Conservation (phyloP, 2,888 invertebrate species). For the Oligia fasciuncula region DNA sequence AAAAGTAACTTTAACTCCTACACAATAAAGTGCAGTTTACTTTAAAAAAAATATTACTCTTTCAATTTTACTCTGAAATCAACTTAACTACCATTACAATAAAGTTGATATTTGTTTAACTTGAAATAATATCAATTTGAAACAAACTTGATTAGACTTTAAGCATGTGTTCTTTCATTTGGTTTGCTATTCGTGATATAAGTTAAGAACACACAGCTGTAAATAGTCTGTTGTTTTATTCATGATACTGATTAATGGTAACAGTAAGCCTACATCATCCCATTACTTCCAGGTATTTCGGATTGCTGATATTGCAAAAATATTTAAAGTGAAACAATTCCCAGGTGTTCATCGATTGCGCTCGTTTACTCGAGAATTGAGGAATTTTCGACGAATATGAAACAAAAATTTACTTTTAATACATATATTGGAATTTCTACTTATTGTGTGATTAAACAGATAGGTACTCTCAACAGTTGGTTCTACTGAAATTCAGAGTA, state of each 20-base stretch:
- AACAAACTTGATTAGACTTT: no score
- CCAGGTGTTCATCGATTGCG: background rate
- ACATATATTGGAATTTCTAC: background rate
- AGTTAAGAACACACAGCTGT: background rate
- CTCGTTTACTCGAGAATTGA: background rate
- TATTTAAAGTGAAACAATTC: conserved; percentile 5
- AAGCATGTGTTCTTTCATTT: background rate
- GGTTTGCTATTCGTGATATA: background rate
- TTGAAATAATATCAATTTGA: no score
- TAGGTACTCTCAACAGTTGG: background rate
- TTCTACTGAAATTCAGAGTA: background rate
- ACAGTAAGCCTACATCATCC: background rate
- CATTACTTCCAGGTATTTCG: background rate
- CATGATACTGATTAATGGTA: background rate
- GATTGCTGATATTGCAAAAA: background rate
- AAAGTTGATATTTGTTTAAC: no score
- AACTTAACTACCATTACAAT: no score
- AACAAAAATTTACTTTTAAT: background rate
- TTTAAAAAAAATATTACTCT: no score
- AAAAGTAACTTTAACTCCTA: no score
- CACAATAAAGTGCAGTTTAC: no score
- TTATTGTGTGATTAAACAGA: background rate
- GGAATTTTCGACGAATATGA: background rate
- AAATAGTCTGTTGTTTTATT: background rate
- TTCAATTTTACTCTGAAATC: no score